Percentiles rank a stretch among this genome's conserved stretches.
Conservation (phyloP, 2,888 invertebrate species). For the Alsophila aescularia region DNA sequence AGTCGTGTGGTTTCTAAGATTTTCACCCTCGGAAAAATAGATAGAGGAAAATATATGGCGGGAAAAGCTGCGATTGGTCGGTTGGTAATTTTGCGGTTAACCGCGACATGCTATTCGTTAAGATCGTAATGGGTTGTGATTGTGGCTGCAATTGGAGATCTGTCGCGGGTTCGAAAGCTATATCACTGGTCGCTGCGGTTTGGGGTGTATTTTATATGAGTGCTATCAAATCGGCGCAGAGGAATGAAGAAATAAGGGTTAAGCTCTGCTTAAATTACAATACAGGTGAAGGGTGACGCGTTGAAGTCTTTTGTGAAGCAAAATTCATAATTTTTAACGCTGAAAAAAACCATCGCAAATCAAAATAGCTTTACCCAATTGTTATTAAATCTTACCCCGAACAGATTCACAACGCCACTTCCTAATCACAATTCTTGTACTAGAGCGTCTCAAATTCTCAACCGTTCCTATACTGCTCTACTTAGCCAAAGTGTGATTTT, state of each 20-base stretch:
- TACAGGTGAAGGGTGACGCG: constrained; percentile 30
- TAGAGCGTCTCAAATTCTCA: constrained; percentile 1
- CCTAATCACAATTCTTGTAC: background rate
- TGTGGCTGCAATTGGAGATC: constrained; percentile 60
- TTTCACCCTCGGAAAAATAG: constrained; percentile 82
- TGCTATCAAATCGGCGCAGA: constrained; percentile 25
- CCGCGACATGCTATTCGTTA: constrained; percentile 80
- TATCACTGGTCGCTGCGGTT: constrained; percentile 36
- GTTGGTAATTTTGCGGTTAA: constrained; percentile 78
- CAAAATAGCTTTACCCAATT: background rate
- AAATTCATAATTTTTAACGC: background rate
- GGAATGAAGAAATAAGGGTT: background rate
- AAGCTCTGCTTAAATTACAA: background rate
- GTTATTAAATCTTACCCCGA: background rate
- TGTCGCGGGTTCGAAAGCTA: constrained; percentile 61
- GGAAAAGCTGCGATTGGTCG: constrained; percentile 71
- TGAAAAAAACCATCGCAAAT: constrained; percentile 3
- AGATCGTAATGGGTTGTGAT: constrained; percentile 72
- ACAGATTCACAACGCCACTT: background rate
- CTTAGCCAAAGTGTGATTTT: constrained; percentile 1
- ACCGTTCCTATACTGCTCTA: background rate
- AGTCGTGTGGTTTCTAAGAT: constrained; percentile 86
- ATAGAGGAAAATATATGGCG: constrained; percentile 76
- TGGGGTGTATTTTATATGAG: constrained; percentile 24
- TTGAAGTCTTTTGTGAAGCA: constrained; percentile 25